Conservation (phyloP, 2,797 vertebrate genomes). For the Threskiornis aethiopicus region DNA sequence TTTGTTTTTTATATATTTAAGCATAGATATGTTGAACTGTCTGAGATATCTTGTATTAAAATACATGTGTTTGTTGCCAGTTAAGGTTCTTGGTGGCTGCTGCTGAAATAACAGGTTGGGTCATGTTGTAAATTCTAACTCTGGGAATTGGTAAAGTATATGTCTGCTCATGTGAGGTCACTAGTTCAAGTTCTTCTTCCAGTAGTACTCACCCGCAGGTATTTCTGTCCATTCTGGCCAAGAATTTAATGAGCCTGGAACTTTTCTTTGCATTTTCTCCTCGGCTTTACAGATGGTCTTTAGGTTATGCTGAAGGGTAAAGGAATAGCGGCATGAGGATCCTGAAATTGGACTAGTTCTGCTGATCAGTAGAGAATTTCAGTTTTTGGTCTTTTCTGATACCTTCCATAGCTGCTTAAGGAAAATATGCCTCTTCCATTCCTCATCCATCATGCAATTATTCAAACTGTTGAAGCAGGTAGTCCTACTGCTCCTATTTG, state of each 20-base stretch:
- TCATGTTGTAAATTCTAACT: background rate
- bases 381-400: background rate
- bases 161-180: background rate
- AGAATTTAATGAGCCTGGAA: slow-evolving; percentile 6
- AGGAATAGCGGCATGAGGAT: background rate
- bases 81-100: background rate
- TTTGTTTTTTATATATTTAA: background rate
- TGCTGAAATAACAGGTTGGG: background rate
- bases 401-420: background rate
- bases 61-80: background rate
- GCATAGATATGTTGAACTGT: background rate
- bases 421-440: background rate
- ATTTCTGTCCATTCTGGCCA: background rate
- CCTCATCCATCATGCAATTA: slow-evolving; percentile 27
- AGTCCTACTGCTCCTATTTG: slow-evolving; percentile 41
- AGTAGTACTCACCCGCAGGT: background rate
- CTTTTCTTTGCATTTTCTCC: background rate
- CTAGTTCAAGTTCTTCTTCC: background rate
- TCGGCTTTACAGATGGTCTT: background rate
- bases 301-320: background rate
- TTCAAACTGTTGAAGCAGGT: slow-evolving; percentile 35
- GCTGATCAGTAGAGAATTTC: background rate
- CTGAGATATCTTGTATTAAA: background rate
- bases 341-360: background rate
- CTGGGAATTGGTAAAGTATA: background rate